These are phyloP conservation scores for Oncorhynchus keta DNA, from an alignment of 2,113 vertebrate genomes.

Conservation along the genomic window DNA sequence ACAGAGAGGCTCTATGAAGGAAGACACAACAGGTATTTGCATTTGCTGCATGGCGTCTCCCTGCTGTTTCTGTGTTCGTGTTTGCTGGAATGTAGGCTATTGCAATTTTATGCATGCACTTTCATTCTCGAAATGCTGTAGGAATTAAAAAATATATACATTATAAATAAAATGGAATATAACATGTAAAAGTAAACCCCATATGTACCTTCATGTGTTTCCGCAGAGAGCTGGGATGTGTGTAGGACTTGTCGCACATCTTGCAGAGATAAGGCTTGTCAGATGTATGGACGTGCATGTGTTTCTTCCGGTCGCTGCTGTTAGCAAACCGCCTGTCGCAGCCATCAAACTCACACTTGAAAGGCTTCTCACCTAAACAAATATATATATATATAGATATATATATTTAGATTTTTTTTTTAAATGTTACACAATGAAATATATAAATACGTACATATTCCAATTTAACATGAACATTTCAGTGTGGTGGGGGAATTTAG, in stretches of 20 bases:
- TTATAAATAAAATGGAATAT: not conserved
- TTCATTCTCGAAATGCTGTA: not conserved
- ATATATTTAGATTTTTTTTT: too few species aligned
- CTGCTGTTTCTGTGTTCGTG: too few species aligned
- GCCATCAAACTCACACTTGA: conserved; percentile 98
- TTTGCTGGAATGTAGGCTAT: not conserved
- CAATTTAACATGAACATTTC: not conserved
- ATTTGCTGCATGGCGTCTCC: too few species aligned
- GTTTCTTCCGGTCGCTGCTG: conserved; percentile 99
- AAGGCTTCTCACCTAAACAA: conserved; percentile 92
- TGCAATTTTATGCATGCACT: not conserved
- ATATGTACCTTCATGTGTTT: conserved; percentile 99
- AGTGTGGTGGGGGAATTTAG: not conserved
- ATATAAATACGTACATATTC: not conserved
- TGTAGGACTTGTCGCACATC: conserved; percentile 99
- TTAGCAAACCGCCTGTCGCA: conserved; percentile 98
- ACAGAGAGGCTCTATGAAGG: too few species aligned
- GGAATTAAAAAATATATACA: not conserved
- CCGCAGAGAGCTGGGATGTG: conserved; percentile 96
- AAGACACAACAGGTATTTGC: too few species aligned
- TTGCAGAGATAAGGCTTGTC: conserved; percentile 99
- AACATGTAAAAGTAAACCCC: not conserved
- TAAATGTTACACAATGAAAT: not conserved
- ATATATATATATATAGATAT: too few species aligned
- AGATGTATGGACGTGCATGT: conserved; percentile 99